phyloP scores from a whole-genome alignment of 2,797 vertebrate species.

The Brotula barbata region DNA sequence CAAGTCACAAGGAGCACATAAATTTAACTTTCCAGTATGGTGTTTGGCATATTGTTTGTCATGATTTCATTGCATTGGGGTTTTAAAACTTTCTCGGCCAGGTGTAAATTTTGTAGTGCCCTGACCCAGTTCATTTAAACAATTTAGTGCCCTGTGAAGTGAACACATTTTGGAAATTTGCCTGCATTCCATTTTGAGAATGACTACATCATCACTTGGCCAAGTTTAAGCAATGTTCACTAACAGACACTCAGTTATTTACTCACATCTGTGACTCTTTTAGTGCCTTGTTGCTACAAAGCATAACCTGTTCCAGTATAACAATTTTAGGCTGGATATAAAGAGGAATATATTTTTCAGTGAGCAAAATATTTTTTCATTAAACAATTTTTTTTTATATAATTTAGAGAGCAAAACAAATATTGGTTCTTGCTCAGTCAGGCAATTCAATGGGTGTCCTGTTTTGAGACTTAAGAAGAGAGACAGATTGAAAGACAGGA shows the following conservation, averaged over 20 bases:
- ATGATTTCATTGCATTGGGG: conserved; percentile 40
- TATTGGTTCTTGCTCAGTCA: not conserved
- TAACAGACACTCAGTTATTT: conserved; percentile 25
- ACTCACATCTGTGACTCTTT: conserved; percentile 13
- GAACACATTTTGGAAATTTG: conserved; percentile 25
- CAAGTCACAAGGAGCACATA: conserved; percentile 45
- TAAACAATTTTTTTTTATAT: no score
- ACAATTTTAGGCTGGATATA: not conserved
- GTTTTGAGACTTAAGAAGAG: conserved; percentile 5
- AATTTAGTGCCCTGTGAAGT: conserved; percentile 39
- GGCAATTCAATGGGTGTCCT: conserved; percentile 1
- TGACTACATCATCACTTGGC: conserved; percentile 33
- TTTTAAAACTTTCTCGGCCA: conserved; percentile 37
- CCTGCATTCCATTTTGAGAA: conserved; percentile 25
- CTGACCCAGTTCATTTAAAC: conserved; percentile 53
- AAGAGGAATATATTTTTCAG: no score
- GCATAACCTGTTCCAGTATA: conserved; percentile 9
- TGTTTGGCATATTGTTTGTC: conserved; percentile 32
- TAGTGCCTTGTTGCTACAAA: conserved; percentile 14
- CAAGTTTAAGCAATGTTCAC: conserved; percentile 23
- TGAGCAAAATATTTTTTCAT: not conserved
- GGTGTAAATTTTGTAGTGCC: conserved; percentile 39
- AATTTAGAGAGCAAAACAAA: not conserved
- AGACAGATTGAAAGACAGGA: not conserved
- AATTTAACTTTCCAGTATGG: conserved; percentile 41